phyloP scores from a whole-genome alignment of 92 coral and sea anemone species.

The Umimayanthus chanpuru region DNA sequence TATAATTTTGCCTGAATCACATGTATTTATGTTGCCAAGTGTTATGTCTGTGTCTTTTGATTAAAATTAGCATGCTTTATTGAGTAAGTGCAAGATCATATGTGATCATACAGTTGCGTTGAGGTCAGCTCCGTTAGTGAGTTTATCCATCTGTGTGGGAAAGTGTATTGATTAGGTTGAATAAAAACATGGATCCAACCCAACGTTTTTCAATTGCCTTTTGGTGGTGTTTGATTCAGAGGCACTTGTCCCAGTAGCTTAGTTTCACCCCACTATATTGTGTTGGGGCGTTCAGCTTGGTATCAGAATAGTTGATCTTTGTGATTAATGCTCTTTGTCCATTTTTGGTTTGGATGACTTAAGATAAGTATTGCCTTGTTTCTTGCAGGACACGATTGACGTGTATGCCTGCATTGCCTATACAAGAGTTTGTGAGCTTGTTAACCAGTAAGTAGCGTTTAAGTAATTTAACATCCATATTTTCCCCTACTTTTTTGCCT shows the following conservation, averaged over 20 bases:
- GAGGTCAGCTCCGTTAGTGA: no score
- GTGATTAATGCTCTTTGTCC: not conserved
- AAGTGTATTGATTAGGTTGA: not conserved
- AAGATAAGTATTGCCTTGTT: not conserved
- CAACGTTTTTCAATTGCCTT: not conserved
- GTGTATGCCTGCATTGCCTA: slow-evolving; percentile 59
- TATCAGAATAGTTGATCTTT: not conserved
- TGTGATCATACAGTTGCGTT: no score
- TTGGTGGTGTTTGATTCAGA: no score
- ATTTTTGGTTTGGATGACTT: not conserved
- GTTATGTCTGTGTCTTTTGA: no score
- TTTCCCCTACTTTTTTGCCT: no score
- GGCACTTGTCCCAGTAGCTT: not conserved
- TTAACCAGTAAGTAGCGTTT: slow-evolving; percentile 74
- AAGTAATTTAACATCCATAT: not conserved
- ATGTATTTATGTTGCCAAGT: no score
- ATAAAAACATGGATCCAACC: not conserved
- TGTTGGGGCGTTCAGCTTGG: no score
- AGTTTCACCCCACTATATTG: not conserved
- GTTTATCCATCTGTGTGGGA: no score
- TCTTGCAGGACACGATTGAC: slow-evolving; percentile 76
- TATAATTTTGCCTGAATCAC: no score
- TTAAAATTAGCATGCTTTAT: no score
- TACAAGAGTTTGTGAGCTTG: slow-evolving; percentile 59
- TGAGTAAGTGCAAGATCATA: no score